Base-by-base conservation (phyloP, 2,113 vertebrate species). In the Sterrhoptilus dennistouni region DNA sequence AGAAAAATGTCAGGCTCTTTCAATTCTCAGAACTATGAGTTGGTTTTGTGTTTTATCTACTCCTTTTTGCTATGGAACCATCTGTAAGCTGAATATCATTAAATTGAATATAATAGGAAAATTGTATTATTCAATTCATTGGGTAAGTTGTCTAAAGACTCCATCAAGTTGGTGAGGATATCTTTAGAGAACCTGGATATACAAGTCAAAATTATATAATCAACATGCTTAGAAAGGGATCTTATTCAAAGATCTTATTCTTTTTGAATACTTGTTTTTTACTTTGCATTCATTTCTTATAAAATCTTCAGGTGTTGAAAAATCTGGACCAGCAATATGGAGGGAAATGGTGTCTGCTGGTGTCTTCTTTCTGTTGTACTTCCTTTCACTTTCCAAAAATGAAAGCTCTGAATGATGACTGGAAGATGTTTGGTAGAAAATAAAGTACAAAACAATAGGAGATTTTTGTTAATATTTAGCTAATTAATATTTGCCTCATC, bases 1-100 rank as follows among this genome's bases (percentile, higher is more conserved):
- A 91, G 93, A 96, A 94, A 95, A 93, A 71, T 92, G 84, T 97
- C 83, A 95, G 14, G 25, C 64, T 96, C 42, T 59, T 97, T 95
- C 83, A 85, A 0, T 89, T 91, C 78, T 93, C 81, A 89, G 40
- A 90, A 72, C 54, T 77, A 53, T 40, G 54, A 80, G 59, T 3
- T 88, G 35, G 21, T 29, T 89, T 87, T 82, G 72, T 89, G 25
- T 84, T 95, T 91, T 76, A 93, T 56, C 65, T 94, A 68, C 49
- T 89, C 12, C 6, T 89, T 94, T 93, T 75, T 93, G 42, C 65
- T 85, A 11, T 53, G 40, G 35, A 40, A 76, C 49, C 64, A 89
- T 83, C 47, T 92, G 35, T 33, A 60, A n/a, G 60, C 22, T 68
- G n/a, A 89, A 70, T 89, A 81, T 25, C 75, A 84, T 53, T 59